Percentiles rank a stretch among this genome's conserved stretches.
These are phyloP conservation scores for Harpalus rufipes DNA, from an alignment of 2,888 invertebrate species.

Conservation along the genomic window DNA sequence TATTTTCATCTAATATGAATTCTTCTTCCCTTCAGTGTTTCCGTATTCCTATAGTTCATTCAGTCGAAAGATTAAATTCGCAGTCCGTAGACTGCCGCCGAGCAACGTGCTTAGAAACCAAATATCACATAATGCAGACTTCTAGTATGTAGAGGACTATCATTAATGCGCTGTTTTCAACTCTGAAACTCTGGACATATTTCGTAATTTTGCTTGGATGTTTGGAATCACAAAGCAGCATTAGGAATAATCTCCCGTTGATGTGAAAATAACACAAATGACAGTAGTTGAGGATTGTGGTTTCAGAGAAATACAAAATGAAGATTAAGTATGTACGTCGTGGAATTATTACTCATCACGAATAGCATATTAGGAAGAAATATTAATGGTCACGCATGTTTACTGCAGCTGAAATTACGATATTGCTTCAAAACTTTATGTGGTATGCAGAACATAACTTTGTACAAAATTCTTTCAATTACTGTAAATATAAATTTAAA, in stretches of 20 bases:
- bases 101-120: constrained; percentile 32
- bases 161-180: constrained; percentile 32
- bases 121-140: constrained; percentile 28
- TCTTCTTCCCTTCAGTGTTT: neutral
- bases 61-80: constrained; percentile 29
- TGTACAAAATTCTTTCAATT: no score
- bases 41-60: neutral
- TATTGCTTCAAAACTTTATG: no score
- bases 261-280: neutral
- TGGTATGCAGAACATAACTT: no score
- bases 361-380: no score
- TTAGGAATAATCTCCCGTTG: neutral
- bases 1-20: neutral
- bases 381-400: no score
- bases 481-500: no score
- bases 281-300: neutral
- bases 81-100: constrained; percentile 17
- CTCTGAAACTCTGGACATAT: constrained; percentile 9
- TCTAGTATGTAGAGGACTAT: neutral
- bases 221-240: constrained; percentile 1
- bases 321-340: neutral
- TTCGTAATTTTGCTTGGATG: neutral
- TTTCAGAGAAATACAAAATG: constrained; percentile 12
- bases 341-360: neutral
- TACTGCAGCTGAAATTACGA: no score